Conservation (phyloP, 2,888 invertebrate species). For the Microchrysa polita region DNA sequence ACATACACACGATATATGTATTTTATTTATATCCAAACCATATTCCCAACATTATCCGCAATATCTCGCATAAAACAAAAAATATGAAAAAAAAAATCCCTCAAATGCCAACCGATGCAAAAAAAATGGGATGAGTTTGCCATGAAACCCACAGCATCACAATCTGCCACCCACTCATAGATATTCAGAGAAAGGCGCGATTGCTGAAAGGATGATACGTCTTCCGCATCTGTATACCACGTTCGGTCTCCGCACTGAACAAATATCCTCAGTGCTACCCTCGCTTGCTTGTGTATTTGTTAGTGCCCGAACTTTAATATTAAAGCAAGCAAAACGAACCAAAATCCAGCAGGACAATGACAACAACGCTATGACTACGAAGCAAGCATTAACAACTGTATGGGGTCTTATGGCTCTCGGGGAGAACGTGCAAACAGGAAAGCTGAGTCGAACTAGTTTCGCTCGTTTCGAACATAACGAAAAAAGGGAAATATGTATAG, state of each 20-base stretch:
- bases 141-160: slow-evolving; percentile 33
- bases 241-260: background rate
- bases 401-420: background rate
- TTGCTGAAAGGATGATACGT: slow-evolving; percentile 20
- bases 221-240: slow-evolving; percentile 6
- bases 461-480: no score
- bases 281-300: background rate
- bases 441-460: slow-evolving; percentile 11
- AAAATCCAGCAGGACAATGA: slow-evolving; percentile 29
- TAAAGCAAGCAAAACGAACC: slow-evolving; percentile 29
- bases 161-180: slow-evolving; percentile 3
- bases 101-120: slow-evolving; percentile 11
- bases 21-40: background rate
- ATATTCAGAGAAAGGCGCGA: slow-evolving; percentile 1
- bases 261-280: slow-evolving; percentile 2
- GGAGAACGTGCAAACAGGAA: background rate
- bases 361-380: background rate
- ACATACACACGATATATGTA: background rate
- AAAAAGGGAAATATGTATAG: slow-evolving; percentile 2
- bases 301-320: slow-evolving; percentile 33
- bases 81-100: slow-evolving; percentile 7
- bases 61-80: slow-evolving; percentile 40
- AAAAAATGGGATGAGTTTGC: slow-evolving; percentile 27
- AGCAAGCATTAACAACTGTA: slow-evolving; percentile 21
- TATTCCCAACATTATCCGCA: slow-evolving; percentile 34